Percentiles rank a stretch among this genome's conserved stretches.
Conservation (phyloP, 1,140 invertebrate genomes). For the Heliconius himera region DNA sequence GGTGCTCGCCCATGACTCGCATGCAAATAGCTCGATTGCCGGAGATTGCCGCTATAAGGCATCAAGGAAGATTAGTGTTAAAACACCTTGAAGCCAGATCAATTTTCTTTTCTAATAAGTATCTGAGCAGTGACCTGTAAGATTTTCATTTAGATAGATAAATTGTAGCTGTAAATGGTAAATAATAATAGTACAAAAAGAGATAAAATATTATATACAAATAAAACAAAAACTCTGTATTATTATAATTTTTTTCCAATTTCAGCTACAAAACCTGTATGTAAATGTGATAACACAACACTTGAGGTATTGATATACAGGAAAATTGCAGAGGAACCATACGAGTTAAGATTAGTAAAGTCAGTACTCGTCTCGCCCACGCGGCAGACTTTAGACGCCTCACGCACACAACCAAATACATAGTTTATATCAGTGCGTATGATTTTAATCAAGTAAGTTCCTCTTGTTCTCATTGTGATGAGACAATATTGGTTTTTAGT, state of each 20-base stretch:
- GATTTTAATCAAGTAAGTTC: constrained; percentile 33
- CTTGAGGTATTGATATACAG: constrained; percentile 58
- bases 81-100: constrained; percentile 56
- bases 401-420: constrained; percentile 42
- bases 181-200: neutral
- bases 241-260: neutral
- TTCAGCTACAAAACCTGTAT: neutral
- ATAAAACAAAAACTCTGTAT: neutral
- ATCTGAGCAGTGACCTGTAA: neutral
- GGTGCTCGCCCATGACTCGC: constrained; percentile 68
- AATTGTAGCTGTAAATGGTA: neutral
- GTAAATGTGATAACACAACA: constrained; percentile 18
- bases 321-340: constrained; percentile 65
- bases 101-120: constrained; percentile 17
- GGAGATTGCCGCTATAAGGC: constrained; percentile 55
- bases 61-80: constrained; percentile 62
- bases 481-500: constrained; percentile 24
- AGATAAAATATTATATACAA: neutral
- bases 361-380: constrained; percentile 65
- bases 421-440: constrained; percentile 16
- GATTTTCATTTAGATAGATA: neutral
- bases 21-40: constrained; percentile 77
- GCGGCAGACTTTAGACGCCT: constrained; percentile 70
- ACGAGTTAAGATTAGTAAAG: constrained; percentile 67
- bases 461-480: constrained; percentile 36